A percentile compares a stretch with the other conserved stretches of the same genome.
These are phyloP conservation scores for Ophioninae sp. DNA, from an alignment of 2,888 invertebrate species.

Conservation along the genomic window DNA sequence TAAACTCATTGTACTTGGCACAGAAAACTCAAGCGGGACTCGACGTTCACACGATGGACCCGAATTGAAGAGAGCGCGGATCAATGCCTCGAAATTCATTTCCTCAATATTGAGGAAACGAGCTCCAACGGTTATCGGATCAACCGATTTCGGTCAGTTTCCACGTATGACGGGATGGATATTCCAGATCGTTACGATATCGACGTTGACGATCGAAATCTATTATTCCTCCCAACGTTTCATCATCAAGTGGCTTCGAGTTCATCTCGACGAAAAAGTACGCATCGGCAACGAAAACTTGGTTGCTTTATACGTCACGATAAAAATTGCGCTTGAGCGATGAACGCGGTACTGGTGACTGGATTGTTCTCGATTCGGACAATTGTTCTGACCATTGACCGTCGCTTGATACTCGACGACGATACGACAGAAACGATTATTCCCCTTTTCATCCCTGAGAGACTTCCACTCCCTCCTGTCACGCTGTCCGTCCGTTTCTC, in stretches of 20 bases:
- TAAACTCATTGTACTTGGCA: too few relatives aligned
- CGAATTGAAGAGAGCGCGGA: too few relatives aligned
- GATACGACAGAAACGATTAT: conserved; percentile 43
- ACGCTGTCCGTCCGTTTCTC: conserved; percentile 37
- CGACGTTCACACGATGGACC: too few relatives aligned
- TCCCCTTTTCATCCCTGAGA: conserved; percentile 18
- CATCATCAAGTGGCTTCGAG: not conserved
- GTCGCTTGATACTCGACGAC: conserved; percentile 41
- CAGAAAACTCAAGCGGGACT: too few relatives aligned
- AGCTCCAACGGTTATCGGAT: too few relatives aligned
- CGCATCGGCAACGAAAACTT: not conserved
- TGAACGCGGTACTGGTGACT: conserved; percentile 36
- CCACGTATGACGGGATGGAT: too few relatives aligned
- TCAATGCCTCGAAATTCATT: too few relatives aligned
- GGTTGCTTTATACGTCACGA: not conserved
- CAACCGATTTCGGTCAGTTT: too few relatives aligned
- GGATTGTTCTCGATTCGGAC: conserved; percentile 35
- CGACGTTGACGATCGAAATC: too few relatives aligned
- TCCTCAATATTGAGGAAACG: too few relatives aligned
- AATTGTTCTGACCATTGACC: conserved; percentile 27
- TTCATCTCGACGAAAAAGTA: not conserved
- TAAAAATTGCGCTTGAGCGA: not conserved
- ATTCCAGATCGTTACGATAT: too few relatives aligned
- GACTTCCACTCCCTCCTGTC: conserved; percentile 31
- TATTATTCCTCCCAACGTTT: not conserved